Evolutionary conservation across 2,113 vertebrate genomes (phyloP).

Genomic region (Myrmophylax atrothorax): DNA sequence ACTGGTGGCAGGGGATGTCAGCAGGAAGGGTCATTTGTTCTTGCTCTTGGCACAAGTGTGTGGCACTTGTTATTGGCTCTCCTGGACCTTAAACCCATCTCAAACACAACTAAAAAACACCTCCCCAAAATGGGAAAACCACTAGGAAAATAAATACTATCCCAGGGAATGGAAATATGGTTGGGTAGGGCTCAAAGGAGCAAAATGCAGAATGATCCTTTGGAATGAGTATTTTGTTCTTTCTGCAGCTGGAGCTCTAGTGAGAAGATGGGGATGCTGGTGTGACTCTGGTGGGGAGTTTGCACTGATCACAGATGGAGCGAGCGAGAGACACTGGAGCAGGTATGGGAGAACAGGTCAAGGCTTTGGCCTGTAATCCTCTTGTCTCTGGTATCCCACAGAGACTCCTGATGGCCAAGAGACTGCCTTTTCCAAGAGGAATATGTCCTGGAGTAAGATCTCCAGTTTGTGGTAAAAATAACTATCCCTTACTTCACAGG

Average conservation of each 20-base stretch:
- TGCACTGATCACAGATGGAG: background rate
- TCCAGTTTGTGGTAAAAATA: background rate
- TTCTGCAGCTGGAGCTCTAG: background rate
- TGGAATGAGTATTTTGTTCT: background rate
- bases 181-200: background rate
- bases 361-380: background rate
- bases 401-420: background rate
- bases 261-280: background rate
- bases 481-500: background rate
- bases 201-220: background rate
- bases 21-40: background rate
- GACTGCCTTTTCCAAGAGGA: background rate
- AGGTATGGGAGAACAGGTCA: background rate
- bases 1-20: background rate
- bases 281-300: background rate
- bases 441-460: background rate
- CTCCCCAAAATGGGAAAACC: background rate
- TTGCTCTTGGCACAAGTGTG: accelerated
- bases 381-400: background rate
- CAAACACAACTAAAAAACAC: background rate
- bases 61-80: background rate
- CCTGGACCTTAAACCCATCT: background rate
- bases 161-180: background rate
- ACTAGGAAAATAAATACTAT: background rate
- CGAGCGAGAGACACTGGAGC: accelerated